phyloP scores from a whole-genome alignment of 2,797 vertebrate species.

The Thaleichthys pacificus region DNA sequence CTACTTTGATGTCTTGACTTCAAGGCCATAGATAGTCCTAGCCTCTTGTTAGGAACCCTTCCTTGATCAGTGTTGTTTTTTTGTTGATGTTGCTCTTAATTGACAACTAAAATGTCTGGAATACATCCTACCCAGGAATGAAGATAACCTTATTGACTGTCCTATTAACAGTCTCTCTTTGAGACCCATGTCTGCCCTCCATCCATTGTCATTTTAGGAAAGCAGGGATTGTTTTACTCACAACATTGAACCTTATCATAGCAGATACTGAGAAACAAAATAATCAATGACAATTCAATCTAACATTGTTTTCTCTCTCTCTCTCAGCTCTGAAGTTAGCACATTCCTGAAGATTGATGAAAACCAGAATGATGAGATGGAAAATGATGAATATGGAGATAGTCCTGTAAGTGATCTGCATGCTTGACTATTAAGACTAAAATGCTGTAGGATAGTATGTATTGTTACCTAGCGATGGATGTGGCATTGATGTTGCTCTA shows the following conservation, averaged over 20 bases:
- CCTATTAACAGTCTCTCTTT: neutral
- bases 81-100: too few relatives aligned
- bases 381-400: constrained; percentile 42
- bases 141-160: neutral
- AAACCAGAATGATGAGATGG: constrained; percentile 73
- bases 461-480: neutral
- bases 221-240: too few relatives aligned
- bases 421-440: neutral
- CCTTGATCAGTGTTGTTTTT: too few relatives aligned
- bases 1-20: too few relatives aligned
- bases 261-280: neutral
- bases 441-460: neutral
- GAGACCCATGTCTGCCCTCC: neutral
- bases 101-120: neutral
- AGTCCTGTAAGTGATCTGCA: constrained; percentile 42
- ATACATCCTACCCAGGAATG: neutral
- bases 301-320: neutral
- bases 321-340: constrained; percentile 69
- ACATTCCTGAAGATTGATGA: constrained; percentile 77
- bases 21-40: too few relatives aligned
- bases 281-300: neutral
- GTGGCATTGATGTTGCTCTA: neutral
- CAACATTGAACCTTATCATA: neutral
- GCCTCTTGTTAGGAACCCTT: neutral
- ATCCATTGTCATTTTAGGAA: neutral